Percentiles rank a stretch among this genome's conserved stretches.
phyloP scores from a whole-genome alignment of 2,888 invertebrate species.

The Heliconius erato region DNA sequence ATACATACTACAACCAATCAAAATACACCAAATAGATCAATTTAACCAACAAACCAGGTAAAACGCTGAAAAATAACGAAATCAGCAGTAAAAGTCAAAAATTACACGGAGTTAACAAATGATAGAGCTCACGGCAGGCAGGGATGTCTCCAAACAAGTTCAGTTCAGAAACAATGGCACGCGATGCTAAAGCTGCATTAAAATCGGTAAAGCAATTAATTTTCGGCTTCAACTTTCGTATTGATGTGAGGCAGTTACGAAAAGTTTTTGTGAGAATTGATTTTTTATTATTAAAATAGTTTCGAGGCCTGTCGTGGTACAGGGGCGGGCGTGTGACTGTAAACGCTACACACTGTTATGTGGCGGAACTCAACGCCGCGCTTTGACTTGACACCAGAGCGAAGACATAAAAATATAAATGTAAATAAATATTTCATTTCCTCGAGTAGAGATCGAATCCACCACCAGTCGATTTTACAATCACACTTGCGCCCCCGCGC shows the following conservation, averaged over 20 bases:
- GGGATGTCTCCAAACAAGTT: conserved; percentile 7
- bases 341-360: too few relatives aligned
- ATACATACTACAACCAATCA: background rate
- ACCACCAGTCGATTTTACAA: too few relatives aligned
- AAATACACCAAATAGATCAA: background rate
- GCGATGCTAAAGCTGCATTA: conserved; percentile 9
- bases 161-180: background rate
- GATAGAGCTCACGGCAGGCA: conserved; percentile 2
- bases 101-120: conserved; percentile 7
- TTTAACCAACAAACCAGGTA: background rate
- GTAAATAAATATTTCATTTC: too few relatives aligned
- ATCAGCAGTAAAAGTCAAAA: conserved; percentile 13
- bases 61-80: conserved; percentile 1
- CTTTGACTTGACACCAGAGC: too few relatives aligned
- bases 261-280: background rate
- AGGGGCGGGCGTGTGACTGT: too few relatives aligned
- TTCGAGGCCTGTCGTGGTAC: too few relatives aligned
- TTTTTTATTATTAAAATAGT: too few relatives aligned
- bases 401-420: too few relatives aligned
- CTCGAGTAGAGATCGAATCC: too few relatives aligned
- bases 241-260: background rate
- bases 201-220: conserved; percentile 10
- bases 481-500: too few relatives aligned
- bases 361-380: too few relatives aligned
- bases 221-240: conserved; percentile 5